These are phyloP conservation scores for Limanda limanda DNA, from an alignment of 2,113 vertebrate genomes.

Conservation along the genomic window DNA sequence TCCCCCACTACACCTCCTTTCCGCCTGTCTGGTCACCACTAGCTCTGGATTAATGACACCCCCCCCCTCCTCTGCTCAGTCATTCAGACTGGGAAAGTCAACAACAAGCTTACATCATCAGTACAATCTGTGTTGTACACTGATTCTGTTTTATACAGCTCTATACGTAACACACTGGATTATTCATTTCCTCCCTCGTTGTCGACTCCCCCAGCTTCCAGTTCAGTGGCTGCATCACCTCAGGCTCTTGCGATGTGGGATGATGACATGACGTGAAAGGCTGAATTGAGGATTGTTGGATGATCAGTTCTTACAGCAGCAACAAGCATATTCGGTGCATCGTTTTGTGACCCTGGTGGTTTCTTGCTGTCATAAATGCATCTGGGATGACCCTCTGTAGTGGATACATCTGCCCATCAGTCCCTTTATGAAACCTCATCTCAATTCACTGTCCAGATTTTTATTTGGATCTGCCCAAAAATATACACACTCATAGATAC, in stretches of 20 bases:
- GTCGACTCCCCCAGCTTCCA: neutral
- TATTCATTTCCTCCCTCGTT: neutral
- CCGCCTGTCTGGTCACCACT: constrained; percentile 84
- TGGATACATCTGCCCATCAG: no score
- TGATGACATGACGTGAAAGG: constrained; percentile 69
- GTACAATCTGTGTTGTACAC: constrained; percentile 87
- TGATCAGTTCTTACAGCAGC: neutral
- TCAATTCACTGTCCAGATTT: neutral
- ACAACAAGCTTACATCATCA: constrained; percentile 94
- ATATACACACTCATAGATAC: neutral
- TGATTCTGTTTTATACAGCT: constrained; percentile 62
- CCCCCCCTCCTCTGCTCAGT: constrained; percentile 89
- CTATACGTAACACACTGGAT: constrained; percentile 39
- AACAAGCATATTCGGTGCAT: constrained; percentile 8
- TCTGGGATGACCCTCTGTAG: neutral
- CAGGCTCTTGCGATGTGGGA: constrained; percentile 10
- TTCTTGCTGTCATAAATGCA: constrained; percentile 1
- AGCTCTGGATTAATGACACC: constrained; percentile 86
- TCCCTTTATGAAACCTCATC: no score
- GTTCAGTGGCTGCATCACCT: constrained; percentile 11
- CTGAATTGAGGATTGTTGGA: neutral
- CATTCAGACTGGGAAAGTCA: constrained; percentile 93
- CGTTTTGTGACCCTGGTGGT: neutral
- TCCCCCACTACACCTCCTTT: constrained; percentile 86
- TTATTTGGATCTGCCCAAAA: neutral